These are phyloP conservation scores for Venustaconcha ellipsiformis DNA, from an alignment of 1,140 invertebrate species.

Conservation along the genomic window DNA sequence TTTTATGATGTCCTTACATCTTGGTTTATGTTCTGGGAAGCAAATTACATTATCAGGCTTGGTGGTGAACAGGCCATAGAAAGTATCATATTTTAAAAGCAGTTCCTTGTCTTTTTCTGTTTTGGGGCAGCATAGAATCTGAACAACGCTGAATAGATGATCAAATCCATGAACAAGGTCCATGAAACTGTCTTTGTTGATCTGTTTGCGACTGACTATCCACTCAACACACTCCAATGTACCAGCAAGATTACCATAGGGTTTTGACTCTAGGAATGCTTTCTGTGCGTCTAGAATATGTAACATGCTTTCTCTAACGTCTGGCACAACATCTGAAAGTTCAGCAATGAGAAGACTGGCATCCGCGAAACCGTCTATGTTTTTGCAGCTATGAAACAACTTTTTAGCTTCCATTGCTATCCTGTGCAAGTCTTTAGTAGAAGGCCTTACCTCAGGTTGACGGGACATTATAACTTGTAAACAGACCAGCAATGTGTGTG, in stretches of 20 bases:
- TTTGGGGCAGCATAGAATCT: constrained; percentile 21
- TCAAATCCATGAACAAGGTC: constrained; percentile 31
- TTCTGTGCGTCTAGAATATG: constrained; percentile 29
- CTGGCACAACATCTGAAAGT: constrained; percentile 11
- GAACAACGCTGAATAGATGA: constrained; percentile 31
- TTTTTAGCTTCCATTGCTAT: neutral
- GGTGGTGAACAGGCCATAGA: constrained; percentile 40
- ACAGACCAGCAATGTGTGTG: constrained; percentile 27
- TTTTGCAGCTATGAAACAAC: constrained; percentile 6
- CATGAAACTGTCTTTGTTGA: constrained; percentile 6
- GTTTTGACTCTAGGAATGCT: constrained; percentile 20
- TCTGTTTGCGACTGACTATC: constrained; percentile 23
- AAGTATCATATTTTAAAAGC: constrained; percentile 30
- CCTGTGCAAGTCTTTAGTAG: neutral
- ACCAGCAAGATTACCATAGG: constrained; percentile 27
- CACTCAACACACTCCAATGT: constrained; percentile 34
- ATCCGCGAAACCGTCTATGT: constrained; percentile 24
- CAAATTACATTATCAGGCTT: constrained; percentile 22
- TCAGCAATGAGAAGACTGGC: constrained; percentile 23
- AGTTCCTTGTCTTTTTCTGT: constrained; percentile 17
- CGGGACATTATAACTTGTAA: constrained; percentile 7
- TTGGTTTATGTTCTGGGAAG: constrained; percentile 40
- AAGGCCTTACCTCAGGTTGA: neutral
- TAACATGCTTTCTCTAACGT: neutral
- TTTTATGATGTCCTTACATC: constrained; percentile 28